Base-by-base conservation (phyloP, 2,113 vertebrate genomes). In the Taurulus bubalis region DNA sequence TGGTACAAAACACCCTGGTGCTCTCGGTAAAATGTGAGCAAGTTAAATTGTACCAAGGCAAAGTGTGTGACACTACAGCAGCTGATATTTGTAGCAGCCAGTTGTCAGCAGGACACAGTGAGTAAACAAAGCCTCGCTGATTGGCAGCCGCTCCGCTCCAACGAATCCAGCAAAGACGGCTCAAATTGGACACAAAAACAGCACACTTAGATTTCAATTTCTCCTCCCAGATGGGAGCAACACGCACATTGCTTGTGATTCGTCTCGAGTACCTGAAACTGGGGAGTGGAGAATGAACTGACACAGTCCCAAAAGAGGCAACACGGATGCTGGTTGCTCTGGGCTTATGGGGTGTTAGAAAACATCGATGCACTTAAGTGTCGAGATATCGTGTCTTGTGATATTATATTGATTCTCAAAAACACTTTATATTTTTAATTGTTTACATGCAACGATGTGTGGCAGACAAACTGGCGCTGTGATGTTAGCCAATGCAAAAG, bases 201-300 rank as follows among this genome's bases (percentile, higher is more conserved):
- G 70, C 73, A 75, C 78, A 78, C 83, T 89, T 72, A 82, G 71
- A 89, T 82, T 84, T 91, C 88, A 77, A 77, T 91, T 88, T 82
- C 74, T 85, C 84, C 82, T 71, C 85, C 69, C 84, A 88, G 84
- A 90, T 92, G 89, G 80, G 77, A 81, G 83, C 80, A 30, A 55
- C 55, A 26, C 32, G 20, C 79, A 75, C 74, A 30, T 79, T 81
- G 67, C 85, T 85, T 85, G 85, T 84, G 89, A 88, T 92, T 89
- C 85, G 80, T 90, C 81, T 87, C 83, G 75, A 90, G 82, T 80
- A 85, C 84, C 71, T 83, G 77, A 88, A 89, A 83, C 75, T 79
- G 64, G 58, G 80, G 79, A 87, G 76, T 84, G 92, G 93, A 93
- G 88, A 92, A 75, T 83, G 87, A 91, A 89, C 69, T 90, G 87